These are phyloP conservation scores for Garra rufa DNA, from an alignment of 2,113 vertebrate species.

Conservation along the genomic window DNA sequence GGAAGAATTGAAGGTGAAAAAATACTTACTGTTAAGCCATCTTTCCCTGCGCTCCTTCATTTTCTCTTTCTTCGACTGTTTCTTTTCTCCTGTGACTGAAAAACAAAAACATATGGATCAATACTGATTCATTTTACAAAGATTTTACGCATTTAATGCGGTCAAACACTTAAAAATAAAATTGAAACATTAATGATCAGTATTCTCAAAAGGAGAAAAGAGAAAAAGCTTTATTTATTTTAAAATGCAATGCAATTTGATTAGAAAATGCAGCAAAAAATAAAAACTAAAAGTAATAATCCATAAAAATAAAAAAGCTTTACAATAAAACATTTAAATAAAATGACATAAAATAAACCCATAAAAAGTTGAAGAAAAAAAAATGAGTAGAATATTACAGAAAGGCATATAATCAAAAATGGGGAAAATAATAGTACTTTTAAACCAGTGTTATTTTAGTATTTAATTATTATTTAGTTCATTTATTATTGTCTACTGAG, in stretches of 20 bases:
- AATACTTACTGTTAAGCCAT: conserved; percentile 90
- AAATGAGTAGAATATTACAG: too few species aligned
- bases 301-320: too few species aligned
- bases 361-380: background rate
- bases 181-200: background rate
- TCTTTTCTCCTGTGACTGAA: conserved; percentile 74
- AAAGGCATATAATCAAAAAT: too few species aligned
- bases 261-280: too few species aligned
- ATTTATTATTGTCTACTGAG: background rate
- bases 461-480: too few species aligned
- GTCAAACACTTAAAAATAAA: background rate
- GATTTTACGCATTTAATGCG: background rate
- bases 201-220: background rate
- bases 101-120: background rate
- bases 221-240: too few species aligned
- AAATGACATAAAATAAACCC: background rate
- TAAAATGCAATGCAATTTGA: too few species aligned
- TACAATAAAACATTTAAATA: too few species aligned
- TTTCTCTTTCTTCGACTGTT: conserved; percentile 89
- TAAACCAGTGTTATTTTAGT: too few species aligned
- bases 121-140: background rate
- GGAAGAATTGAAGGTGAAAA: background rate
- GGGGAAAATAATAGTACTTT: too few species aligned
- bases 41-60: conserved; percentile 85
- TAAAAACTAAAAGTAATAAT: too few species aligned